A percentile compares a stretch with the other conserved stretches of the same genome.
phyloP scores from a whole-genome alignment of 35 echinoderm and acorn worm species.

The Amphiura filiformis region DNA sequence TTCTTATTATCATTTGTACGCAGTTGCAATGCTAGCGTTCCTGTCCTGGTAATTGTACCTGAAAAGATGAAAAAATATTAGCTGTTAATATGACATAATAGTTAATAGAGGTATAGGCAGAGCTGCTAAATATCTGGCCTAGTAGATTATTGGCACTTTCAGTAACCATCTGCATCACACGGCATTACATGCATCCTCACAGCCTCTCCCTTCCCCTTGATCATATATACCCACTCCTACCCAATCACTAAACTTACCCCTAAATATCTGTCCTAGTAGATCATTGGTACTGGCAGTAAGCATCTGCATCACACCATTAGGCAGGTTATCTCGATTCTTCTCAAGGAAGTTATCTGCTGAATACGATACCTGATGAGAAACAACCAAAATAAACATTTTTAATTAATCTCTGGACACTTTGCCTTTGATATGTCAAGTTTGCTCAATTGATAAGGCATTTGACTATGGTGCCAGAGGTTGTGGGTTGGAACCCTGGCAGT shows the following conservation, averaged over 20 bases:
- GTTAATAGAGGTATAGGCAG: too few species aligned
- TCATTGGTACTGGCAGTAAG: conserved; percentile 55
- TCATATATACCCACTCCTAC: too few species aligned
- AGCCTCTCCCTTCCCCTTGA: too few species aligned
- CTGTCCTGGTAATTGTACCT: conserved; percentile 96
- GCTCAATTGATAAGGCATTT: too few species aligned
- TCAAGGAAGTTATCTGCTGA: conserved; percentile 83
- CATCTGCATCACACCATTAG: conserved; percentile 67
- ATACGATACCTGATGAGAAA: conserved; percentile 70
- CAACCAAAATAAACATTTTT: neutral
- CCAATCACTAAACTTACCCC: conserved; percentile 44
- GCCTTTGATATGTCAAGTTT: neutral
- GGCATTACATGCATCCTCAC: too few species aligned
- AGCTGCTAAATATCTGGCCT: conserved; percentile 55
- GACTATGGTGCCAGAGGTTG: too few species aligned
- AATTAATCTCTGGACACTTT: too few species aligned
- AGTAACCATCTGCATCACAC: conserved; percentile 61
- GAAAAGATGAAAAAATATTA: neutral
- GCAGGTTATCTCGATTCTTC: conserved; percentile 91
- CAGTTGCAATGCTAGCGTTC: conserved; percentile 85
- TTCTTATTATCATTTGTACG: conserved; percentile 53
- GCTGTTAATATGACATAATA: too few species aligned
- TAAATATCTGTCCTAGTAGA: conserved; percentile 74
- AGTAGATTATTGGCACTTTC: conserved; percentile 63
- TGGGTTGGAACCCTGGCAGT: too few species aligned